Conservation (phyloP, 1,140 invertebrate genomes). For the Ooceraea biroi region DNA sequence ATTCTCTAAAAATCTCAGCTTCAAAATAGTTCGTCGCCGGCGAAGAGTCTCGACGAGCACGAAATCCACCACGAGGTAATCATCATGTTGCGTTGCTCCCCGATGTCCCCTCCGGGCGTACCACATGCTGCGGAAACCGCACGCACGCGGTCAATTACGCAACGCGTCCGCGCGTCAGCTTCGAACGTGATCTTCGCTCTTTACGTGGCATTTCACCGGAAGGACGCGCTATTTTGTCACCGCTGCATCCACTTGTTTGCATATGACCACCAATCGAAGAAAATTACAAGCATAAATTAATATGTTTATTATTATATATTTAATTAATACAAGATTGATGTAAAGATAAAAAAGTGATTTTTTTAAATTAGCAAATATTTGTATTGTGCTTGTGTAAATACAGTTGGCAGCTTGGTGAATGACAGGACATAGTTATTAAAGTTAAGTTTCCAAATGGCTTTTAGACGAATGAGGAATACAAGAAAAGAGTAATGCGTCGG, state of each 20-base stretch:
- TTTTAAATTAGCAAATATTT: neutral
- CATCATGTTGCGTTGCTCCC: conserved; percentile 62
- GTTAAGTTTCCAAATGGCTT: neutral
- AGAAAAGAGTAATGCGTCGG: neutral
- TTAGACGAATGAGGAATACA: no score
- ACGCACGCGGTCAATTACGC: conserved; percentile 56
- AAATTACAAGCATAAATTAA: conserved; percentile 25
- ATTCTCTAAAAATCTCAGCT: conserved; percentile 83
- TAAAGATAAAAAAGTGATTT: neutral
- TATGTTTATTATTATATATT: neutral
- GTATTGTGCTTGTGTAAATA: neutral
- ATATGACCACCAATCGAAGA: neutral
- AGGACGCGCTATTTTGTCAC: neutral
- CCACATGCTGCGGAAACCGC: conserved; percentile 57
- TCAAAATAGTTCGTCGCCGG: conserved; percentile 81
- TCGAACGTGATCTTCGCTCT: conserved; percentile 55
- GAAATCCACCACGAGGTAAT: neutral
- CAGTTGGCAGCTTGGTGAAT: conserved; percentile 1
- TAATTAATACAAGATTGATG: neutral
- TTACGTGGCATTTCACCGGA: neutral
- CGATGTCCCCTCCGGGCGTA: conserved; percentile 57
- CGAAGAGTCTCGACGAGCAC: conserved; percentile 27
- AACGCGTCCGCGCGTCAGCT: conserved; percentile 42
- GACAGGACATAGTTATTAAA: conserved; percentile 7
- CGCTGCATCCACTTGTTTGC: neutral